Percentiles rank a stretch among this genome's conserved stretches.
phyloP scores from a whole-genome alignment of 2,113 vertebrate species.

The Tachuris rubrigastra region DNA sequence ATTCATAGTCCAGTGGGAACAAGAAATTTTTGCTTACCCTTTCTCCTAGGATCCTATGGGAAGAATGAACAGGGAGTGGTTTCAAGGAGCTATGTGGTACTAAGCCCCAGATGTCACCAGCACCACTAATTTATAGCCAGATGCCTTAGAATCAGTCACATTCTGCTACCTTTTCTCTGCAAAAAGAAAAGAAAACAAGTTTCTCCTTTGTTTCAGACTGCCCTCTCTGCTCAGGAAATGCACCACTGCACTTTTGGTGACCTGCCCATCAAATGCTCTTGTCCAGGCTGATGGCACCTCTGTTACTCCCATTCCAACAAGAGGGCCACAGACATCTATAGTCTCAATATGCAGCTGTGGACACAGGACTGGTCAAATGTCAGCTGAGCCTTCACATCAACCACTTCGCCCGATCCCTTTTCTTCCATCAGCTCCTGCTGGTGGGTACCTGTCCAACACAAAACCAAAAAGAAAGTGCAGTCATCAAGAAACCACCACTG shows the following conservation, averaged over 20 bases:
- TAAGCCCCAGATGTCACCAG: not conserved
- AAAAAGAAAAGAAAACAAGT: not conserved
- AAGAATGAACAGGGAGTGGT: not conserved
- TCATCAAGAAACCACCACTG: not conserved
- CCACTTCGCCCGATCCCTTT: not conserved
- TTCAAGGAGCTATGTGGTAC: not conserved
- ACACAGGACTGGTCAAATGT: rapidly evolving
- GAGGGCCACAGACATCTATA: not conserved
- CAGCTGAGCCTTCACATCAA: not conserved
- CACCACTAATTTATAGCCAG: not conserved
- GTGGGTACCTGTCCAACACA: not conserved
- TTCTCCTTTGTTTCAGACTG: not conserved
- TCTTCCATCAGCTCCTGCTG: not conserved
- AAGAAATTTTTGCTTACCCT: not conserved
- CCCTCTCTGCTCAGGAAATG: not conserved
- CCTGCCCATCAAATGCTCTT: not conserved
- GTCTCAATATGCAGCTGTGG: not conserved
- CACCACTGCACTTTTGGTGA: not conserved
- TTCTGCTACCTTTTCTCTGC: not conserved
- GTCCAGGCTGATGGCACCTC: not conserved
- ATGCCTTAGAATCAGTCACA: not conserved
- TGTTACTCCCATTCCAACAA: not conserved
- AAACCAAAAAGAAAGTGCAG: not conserved
- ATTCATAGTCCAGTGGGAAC: not conserved
- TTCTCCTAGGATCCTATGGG: not conserved